Percentiles rank a stretch among this genome's conserved stretches.
Evolutionary conservation across 2,888 invertebrate species (phyloP).

Genomic region (Troides oblongomaculatus): DNA sequence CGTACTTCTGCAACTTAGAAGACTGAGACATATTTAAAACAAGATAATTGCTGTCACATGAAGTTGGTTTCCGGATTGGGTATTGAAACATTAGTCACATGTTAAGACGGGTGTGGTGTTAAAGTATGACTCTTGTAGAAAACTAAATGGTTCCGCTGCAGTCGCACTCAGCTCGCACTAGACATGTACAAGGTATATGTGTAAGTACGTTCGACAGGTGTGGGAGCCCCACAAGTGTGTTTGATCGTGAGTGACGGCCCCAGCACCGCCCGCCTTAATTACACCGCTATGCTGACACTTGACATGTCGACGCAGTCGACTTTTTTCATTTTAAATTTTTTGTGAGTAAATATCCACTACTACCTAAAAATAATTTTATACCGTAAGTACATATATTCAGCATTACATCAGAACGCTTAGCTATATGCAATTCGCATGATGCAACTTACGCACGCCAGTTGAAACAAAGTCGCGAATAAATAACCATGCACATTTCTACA

Average conservation of each 20-base stretch:
- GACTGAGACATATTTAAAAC: no score
- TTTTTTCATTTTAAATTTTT: conserved; percentile 6
- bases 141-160: conserved; percentile 2
- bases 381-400: background rate
- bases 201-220: conserved; percentile 45
- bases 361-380: background rate
- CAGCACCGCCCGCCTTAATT: conserved; percentile 45
- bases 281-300: conserved; percentile 40
- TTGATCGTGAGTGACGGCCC: conserved; percentile 50
- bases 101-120: background rate
- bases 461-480: background rate
- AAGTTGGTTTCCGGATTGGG: no score
- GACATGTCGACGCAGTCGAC: conserved; percentile 37
- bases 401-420: background rate
- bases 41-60: no score
- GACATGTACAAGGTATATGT: conserved; percentile 38
- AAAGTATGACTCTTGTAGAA: background rate
- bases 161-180: conserved; percentile 1
- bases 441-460: background rate
- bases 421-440: background rate
- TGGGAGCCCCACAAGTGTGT: conserved; percentile 55
- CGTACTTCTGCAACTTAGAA: no score
- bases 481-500: background rate
- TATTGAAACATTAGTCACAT: no score
- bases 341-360: background rate